Percentiles rank a stretch among this genome's conserved stretches.
These are phyloP conservation scores for Isaurus tuberculatus DNA, from an alignment of 92 coral and sea anemone species.

Conservation along the genomic window DNA sequence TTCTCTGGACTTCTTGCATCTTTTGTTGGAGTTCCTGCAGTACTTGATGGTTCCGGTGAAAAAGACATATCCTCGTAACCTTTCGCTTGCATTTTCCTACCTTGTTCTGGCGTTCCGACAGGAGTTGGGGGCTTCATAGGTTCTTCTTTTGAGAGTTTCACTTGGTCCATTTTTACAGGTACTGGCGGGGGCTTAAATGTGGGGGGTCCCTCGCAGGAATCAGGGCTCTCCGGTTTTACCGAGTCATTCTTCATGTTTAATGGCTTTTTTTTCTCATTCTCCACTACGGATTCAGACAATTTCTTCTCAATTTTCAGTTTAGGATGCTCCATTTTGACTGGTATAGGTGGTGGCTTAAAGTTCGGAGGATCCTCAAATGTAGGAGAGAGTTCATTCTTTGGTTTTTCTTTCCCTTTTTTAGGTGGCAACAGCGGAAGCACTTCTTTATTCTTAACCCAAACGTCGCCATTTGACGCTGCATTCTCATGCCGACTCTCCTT, in stretches of 20 bases:
- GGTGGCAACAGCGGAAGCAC: conserved; percentile 67
- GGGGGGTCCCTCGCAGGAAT: conserved; percentile 40
- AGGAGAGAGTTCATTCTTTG: conserved; percentile 3
- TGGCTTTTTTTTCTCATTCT: conserved; percentile 20
- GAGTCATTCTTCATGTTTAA: not conserved
- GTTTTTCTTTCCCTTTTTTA: conserved; percentile 45
- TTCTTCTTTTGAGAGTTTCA: conserved; percentile 13
- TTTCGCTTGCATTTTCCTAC: conserved; percentile 30
- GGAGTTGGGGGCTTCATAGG: conserved; percentile 33
- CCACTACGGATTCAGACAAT: not conserved
- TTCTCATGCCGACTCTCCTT: conserved; percentile 52
- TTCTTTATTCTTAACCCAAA: conserved; percentile 76
- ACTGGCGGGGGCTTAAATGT: conserved; percentile 49
- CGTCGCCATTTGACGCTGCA: conserved; percentile 50
- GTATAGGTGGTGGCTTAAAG: conserved; percentile 22
- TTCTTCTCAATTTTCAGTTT: conserved; percentile 3
- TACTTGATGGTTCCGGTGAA: conserved; percentile 23
- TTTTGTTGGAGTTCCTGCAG: conserved; percentile 25
- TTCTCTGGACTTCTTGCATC: conserved; percentile 29
- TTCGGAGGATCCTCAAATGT: conserved; percentile 19
- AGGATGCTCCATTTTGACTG: not conserved
- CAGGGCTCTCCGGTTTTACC: conserved; percentile 23
- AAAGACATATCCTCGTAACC: conserved; percentile 42
- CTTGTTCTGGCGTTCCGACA: conserved; percentile 32
- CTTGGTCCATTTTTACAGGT: conserved; percentile 36